These are phyloP conservation scores for Furcula furcula DNA, from an alignment of 2,888 invertebrate genomes.

Conservation along the genomic window DNA sequence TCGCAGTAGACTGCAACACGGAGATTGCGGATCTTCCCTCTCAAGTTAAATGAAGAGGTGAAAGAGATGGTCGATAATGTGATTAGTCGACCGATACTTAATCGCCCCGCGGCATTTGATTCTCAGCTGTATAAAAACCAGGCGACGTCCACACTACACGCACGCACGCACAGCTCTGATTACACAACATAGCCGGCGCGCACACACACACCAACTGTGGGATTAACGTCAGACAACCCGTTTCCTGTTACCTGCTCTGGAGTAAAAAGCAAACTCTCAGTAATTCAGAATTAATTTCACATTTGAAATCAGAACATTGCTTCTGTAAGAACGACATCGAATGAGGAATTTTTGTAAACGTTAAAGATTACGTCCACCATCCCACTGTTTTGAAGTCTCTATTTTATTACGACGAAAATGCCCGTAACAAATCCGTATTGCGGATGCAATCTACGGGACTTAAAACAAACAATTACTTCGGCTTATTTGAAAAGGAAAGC, in stretches of 20 bases:
- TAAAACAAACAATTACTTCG: conserved; percentile 81
- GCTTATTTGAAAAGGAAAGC: conserved; percentile 76
- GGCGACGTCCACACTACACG: conserved; percentile 55
- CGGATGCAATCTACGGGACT: conserved; percentile 72
- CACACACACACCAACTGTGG: conserved; percentile 50
- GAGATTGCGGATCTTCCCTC: conserved; percentile 45
- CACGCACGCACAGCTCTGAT: conserved; percentile 56
- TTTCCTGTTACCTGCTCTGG: conserved; percentile 77
- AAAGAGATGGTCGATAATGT: conserved; percentile 51
- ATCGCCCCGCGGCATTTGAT: conserved; percentile 51
- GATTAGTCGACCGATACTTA: conserved; percentile 57
- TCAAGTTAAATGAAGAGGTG: conserved; percentile 36
- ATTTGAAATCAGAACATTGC: conserved; percentile 54
- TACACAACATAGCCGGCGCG: conserved; percentile 55
- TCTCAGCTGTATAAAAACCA: conserved; percentile 59
- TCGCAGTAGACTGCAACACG: conserved; percentile 37
- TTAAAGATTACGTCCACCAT: conserved; percentile 37
- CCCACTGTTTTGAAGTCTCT: conserved; percentile 69
- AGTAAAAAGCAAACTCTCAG: conserved; percentile 67
- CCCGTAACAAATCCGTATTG: conserved; percentile 72
- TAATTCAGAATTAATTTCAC: conserved; percentile 75
- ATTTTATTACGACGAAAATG: conserved; percentile 67
- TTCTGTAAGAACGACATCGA: conserved; percentile 30
- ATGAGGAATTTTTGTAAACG: conserved; percentile 6
- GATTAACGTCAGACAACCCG: conserved; percentile 77